Base-by-base conservation (phyloP, 2,113 vertebrate species). In the Myrmophylax atrothorax region DNA sequence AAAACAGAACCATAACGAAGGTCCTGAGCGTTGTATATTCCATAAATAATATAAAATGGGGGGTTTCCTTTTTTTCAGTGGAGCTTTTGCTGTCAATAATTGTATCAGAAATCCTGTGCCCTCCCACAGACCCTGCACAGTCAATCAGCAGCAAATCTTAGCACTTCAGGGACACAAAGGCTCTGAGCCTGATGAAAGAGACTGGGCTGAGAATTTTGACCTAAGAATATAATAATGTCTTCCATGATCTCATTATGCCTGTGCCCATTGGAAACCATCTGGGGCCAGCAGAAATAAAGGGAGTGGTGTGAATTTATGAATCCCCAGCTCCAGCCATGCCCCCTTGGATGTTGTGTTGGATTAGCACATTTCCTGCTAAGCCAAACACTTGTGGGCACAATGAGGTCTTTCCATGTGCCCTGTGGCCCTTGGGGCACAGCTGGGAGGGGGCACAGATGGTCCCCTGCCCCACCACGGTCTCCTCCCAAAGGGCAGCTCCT, bases 321-420 rank as follows among this genome's bases (percentile, higher is more conserved):
- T 70, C 78, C 89, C 59, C 78, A 95, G 91, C 96, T 97, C 70
- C 82, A 92, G 72, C 92, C 94, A 90, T 95, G 95, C 94, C 85
- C 64, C 84, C 92, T 91, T 97, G 92, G 90, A 96, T 96, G 96
- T 96, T 96, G 95, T 52, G 42, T 63, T 97, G 95, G 93, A 97
- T 97, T 97, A 96, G 89, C 88, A 96, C 95, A 96, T 98, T 97
- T 97, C 96, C 89, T 72, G 78, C 92, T 96, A 96, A 97, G 97
- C 86, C 93, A 97, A 98, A 97, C 83, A 94, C 77, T 81, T 81
- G 55, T 81, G 84, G 89, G 66, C 78, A 88, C 95, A 96, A 94
- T 97, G 89, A 94, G 96, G 90, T 94, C 87, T 97, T 96, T 93
- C 96, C 87, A 78, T 90, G 90, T 94, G 80, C 91, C 97, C 53